Conservation (phyloP, 2,888 invertebrate genomes). For the Drosophila setosimentum region DNA sequence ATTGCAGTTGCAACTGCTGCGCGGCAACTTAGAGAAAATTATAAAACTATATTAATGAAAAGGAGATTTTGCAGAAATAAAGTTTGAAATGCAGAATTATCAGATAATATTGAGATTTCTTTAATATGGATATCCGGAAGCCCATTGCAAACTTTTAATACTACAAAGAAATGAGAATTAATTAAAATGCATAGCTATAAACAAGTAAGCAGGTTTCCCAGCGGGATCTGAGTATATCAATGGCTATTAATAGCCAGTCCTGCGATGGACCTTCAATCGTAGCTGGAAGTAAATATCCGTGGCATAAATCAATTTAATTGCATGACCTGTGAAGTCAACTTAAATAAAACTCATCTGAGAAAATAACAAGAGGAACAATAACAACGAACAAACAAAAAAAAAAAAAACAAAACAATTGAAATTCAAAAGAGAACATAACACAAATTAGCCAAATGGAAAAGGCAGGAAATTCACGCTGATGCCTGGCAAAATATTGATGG, state of each 20-base stretch:
- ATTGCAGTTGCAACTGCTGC: conserved; percentile 10
- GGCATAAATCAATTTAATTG: conserved; percentile 35
- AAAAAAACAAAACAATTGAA: conserved; percentile 37
- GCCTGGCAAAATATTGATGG: conserved; percentile 66
- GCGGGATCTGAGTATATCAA: background rate
- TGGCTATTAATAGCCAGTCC: background rate
- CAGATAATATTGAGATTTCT: background rate
- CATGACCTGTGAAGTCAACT: conserved; percentile 32
- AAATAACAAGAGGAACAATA: conserved; percentile 3
- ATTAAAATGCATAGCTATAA: conserved; percentile 2
- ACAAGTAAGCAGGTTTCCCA: background rate
- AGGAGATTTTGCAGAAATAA: background rate
- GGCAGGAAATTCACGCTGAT: conserved; percentile 45
- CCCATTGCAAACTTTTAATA: background rate
- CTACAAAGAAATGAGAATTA: background rate
- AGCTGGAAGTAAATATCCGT: background rate
- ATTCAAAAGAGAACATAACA: conserved; percentile 51
- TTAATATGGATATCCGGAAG: background rate
- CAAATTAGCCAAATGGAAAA: conserved; percentile 60
- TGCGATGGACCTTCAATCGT: background rate
- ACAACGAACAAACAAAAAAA: conserved; percentile 11
- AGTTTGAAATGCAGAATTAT: background rate
- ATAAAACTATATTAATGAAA: background rate
- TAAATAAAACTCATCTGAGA: conserved; percentile 8
- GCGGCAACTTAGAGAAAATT: conserved; percentile 4